phyloP scores from a whole-genome alignment of 1,140 invertebrate genomes.

The Drosophila pectinifera region DNA sequence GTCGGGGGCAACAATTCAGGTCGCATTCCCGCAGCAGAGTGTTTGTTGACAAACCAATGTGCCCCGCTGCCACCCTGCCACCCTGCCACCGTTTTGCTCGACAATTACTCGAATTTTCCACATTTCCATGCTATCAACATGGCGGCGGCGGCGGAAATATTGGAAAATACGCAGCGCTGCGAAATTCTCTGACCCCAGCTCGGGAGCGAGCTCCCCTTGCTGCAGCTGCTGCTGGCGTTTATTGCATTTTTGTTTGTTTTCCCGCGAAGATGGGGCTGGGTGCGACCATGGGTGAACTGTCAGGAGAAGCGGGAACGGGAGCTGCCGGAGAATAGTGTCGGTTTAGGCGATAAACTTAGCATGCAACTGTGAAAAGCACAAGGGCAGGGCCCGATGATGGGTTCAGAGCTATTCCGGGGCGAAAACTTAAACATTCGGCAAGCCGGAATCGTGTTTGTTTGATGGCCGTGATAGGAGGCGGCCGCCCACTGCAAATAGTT shows the following conservation, averaged over 20 bases:
- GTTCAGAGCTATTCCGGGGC: slow-evolving; percentile 7
- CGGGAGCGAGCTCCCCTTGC: not conserved
- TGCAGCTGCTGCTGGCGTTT: slow-evolving; percentile 60
- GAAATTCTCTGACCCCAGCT: slow-evolving; percentile 68
- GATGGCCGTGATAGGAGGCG: slow-evolving; percentile 38
- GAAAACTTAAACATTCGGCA: slow-evolving; percentile 29
- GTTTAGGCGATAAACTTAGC: slow-evolving; percentile 53
- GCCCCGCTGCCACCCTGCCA: slow-evolving; percentile 9
- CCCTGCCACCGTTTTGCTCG: not conserved
- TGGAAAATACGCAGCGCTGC: slow-evolving; percentile 65
- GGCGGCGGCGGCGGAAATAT: slow-evolving; percentile 40
- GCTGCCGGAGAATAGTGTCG: not conserved
- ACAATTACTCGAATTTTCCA: slow-evolving; percentile 63
- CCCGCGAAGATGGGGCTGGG: slow-evolving; percentile 40
- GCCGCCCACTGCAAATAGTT: slow-evolving; percentile 60
- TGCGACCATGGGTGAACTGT: not conserved
- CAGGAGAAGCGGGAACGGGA: not conserved
- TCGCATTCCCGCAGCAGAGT: slow-evolving; percentile 28
- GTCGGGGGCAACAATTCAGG: slow-evolving; percentile 28
- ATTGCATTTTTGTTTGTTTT: slow-evolving; percentile 75
- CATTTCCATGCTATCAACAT: slow-evolving; percentile 54
- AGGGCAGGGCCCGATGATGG: slow-evolving; percentile 10
- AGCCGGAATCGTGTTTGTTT: slow-evolving; percentile 48
- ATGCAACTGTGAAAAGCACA: slow-evolving; percentile 62
- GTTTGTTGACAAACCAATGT: slow-evolving; percentile 33